phyloP scores from a whole-genome alignment of 2,797 vertebrate species.

The Acrocephalus scirpaceus region DNA sequence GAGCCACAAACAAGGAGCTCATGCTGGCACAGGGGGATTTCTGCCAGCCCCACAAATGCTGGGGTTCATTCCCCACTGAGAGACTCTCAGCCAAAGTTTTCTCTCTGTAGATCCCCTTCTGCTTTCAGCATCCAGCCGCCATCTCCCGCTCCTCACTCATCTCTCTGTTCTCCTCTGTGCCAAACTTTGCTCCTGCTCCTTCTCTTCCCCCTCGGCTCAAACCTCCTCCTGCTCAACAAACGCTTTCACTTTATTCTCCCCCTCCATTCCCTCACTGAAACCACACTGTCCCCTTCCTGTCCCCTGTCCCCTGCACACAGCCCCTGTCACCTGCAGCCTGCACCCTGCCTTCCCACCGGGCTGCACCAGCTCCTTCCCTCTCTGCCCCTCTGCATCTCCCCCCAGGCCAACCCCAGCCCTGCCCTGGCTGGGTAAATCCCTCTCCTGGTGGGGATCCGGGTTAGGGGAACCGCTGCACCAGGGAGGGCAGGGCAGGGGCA shows the following conservation, averaged over 20 bases:
- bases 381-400: neutral
- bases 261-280: neutral
- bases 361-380: neutral
- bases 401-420: accelerated
- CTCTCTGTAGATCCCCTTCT: neutral
- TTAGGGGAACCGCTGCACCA: neutral
- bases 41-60: neutral
- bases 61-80: neutral
- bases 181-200: neutral
- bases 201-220: neutral
- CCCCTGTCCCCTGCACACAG: accelerated
- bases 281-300: accelerated
- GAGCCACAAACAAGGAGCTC: neutral
- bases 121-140: accelerated
- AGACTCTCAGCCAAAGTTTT: neutral
- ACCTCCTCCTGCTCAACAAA: neutral
- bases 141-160: neutral
- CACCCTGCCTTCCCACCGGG: accelerated
- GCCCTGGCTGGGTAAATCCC: accelerated
- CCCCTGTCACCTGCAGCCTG: neutral
- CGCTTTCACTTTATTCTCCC: neutral
- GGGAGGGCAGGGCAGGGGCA: accelerated
- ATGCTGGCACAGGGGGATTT: accelerated
- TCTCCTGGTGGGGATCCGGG: accelerated
- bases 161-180: neutral